Base-by-base conservation (phyloP, 2,888 invertebrate genomes). In the Rugalucina vietnamica region DNA sequence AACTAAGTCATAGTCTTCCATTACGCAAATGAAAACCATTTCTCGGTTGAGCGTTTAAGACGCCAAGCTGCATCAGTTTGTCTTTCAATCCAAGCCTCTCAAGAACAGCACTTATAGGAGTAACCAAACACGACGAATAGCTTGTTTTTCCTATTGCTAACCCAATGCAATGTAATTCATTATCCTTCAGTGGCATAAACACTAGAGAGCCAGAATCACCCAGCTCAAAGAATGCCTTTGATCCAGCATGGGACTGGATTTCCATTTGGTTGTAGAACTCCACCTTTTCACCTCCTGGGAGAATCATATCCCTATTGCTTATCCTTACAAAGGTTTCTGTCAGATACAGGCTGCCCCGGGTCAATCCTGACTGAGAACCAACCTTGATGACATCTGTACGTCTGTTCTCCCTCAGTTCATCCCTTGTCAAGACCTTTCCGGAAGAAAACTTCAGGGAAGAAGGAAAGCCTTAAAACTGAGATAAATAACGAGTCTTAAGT, bases 181-280 rank as follows among this genome's bases (percentile, higher is more conserved):
- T 21, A 43, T 37, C 36, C 27, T 54, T 34, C 43, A 39, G 65
- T 24, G 65, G n/a, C 69, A 82, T 49, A 34, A 76, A 80, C 12
- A 80, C 84, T 14, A 80, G 36, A 39, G 73, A 32, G 14, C 84
- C 84, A 5, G 84, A 84, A 27, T 84, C 84, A 39, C 84, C 84
- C 27, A 69, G 36, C 21, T 72, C 72, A 39, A 76, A 84, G 65
- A 84, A 80, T 27, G 69, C 50, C 36, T n/a, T 24, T 18, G 72
- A 34, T 34, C 39, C 76, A 4, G 37, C 12, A 49, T n/a, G 14
- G 14, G 79, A 57, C 1, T 29, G 4, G 5, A 82, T 54, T 32
- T 82, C 82, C 24, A 82, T 32, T 70, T 82, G 82, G 57, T 79
- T 75, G n/a, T 57, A 75, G n/a, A 81, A 39, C n/a, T 71, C 78